Evolutionary conservation across 1,140 invertebrate genomes (phyloP), one percentile per base, ranked within the genome.

Genomic region (Ephestia elutella): DNA sequence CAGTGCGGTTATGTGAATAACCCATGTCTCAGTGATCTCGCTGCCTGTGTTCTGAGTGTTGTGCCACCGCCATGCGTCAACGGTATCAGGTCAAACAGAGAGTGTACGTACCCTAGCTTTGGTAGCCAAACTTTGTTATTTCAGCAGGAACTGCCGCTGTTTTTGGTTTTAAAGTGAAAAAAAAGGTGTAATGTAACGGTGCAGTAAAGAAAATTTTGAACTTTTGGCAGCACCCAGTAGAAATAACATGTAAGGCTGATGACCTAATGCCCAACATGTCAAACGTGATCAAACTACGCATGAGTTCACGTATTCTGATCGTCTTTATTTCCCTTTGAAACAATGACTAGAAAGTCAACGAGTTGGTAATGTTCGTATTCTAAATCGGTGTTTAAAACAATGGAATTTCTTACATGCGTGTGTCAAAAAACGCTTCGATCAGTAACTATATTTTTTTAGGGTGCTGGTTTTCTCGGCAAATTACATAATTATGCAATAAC

Each of bases 81-180:
- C 72, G 85, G 68, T 87, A 87, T 73, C 85, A 87, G 73, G 74
- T 87, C 66, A 86, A 87, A 70, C 85, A 87, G 65, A 78, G 78
- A 72, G 78, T 74, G 85, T 87, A 86, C 63, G 82, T 86, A 86
- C 78, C 69, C 56, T 25, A 54, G 53, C 57, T 18, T 62, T 51
- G 30, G 20, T 15, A 30, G 2, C 17, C 25, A 28, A 49, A 59
- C n/a, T n/a, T n/a, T n/a, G n/a, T n/a, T n/a, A 19, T 54, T 59
- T 54, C 48, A 20, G 49, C 49, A 32, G 13, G 1, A 35, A 35
- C 10, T 35, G 2, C 1, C 3, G 9, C 32, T 35, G 8, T 7
- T 25, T 25, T 25, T 25, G 21, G 21, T 25, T n/a, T n/a, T n/a
- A n/a, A n/a, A n/a, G n/a, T n/a, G n/a, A 25, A 25, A 25, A 25